Evolutionary conservation across 2,113 vertebrate species (phyloP).

Genomic region (Xiphorhynchus elegans): DNA sequence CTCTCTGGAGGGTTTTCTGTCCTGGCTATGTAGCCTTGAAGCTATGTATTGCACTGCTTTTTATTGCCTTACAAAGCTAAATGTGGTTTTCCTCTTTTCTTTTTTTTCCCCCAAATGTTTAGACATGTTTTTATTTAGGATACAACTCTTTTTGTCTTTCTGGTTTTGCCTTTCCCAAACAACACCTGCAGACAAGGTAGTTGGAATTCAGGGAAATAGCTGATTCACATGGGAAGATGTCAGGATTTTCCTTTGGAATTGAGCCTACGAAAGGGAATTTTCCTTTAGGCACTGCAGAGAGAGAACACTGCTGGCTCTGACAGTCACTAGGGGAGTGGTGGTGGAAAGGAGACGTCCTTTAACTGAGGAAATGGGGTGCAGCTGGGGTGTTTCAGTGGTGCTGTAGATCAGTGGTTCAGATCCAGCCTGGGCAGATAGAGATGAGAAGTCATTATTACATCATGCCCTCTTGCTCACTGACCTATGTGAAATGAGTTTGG

Average conservation of each 20-base stretch:
- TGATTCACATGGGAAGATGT: neutral
- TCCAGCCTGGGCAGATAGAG: neutral
- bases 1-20: constrained; percentile 13
- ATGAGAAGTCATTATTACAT: neutral
- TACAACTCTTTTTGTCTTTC: neutral
- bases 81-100: neutral
- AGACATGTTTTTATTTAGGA: neutral
- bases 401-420: neutral
- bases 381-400: neutral
- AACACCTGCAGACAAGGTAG: neutral
- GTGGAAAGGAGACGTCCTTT: neutral
- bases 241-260: neutral
- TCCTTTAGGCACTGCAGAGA: constrained; percentile 15
- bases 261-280: neutral
- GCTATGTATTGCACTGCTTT: neutral
- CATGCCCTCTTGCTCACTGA: constrained; percentile 27
- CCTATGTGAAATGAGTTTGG: constrained; percentile 45
- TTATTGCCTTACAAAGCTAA: neutral
- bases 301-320: neutral
- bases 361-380: neutral
- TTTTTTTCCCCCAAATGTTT: neutral
- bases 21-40: neutral
- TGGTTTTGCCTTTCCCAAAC: neutral
- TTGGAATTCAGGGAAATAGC: neutral
- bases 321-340: neutral